These are phyloP conservation scores for Masticophis lateralis DNA, from an alignment of 2,797 vertebrate species.

Conservation along the genomic window DNA sequence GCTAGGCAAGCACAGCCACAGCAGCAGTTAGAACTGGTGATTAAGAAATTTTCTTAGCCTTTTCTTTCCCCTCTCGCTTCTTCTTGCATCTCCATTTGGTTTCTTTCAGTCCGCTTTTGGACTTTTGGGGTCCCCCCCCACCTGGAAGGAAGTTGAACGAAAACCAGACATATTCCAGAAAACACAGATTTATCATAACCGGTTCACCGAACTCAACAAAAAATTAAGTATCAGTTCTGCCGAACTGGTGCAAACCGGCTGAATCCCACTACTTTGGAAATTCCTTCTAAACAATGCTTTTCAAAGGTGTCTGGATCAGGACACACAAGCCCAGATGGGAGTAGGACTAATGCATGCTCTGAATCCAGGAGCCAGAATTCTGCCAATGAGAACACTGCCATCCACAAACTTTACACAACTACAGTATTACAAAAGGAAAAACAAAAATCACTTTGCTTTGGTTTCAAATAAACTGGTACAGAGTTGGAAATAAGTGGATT, in stretches of 20 bases:
- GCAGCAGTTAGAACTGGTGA: conserved; percentile 53
- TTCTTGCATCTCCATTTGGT: conserved; percentile 20
- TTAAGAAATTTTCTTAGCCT: conserved; percentile 66
- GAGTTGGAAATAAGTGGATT: neutral
- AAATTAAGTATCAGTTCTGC: too few species aligned
- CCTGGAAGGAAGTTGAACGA: too few species aligned
- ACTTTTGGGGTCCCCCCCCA: too few species aligned
- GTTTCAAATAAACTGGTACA: neutral
- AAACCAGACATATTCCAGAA: too few species aligned
- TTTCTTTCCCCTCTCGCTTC: neutral
- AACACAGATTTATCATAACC: too few species aligned
- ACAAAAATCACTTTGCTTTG: neutral
- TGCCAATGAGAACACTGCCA: neutral
- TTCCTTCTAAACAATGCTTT: neutral
- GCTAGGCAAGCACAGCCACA: conserved; percentile 49
- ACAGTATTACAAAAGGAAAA: neutral
- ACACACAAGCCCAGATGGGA: neutral
- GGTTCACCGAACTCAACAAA: too few species aligned
- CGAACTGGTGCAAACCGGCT: too few species aligned
- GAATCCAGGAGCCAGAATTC: neutral
- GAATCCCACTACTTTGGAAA: neutral
- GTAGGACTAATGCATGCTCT: neutral
- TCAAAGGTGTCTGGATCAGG: neutral
- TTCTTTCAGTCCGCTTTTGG: too few species aligned
- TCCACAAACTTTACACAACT: neutral